Evolutionary conservation across 2,113 vertebrate species (phyloP).

Genomic region (Spea multiplicata): DNA sequence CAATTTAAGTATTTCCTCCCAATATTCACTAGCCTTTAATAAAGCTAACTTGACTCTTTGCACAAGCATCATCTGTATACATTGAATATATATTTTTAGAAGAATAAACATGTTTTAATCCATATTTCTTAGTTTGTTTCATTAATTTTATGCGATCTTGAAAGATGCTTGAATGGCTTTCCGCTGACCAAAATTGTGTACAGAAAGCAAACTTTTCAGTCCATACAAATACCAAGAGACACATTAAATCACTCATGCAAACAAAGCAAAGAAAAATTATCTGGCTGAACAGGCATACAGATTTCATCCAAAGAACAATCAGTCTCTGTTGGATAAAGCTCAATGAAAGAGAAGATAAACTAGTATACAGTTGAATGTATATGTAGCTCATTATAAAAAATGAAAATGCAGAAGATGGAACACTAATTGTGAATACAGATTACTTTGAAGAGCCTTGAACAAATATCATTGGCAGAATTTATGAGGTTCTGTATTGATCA

Average conservation of each 20-base stretch:
- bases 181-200: slow-evolving; percentile 33
- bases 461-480: slow-evolving; percentile 5
- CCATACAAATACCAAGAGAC: slow-evolving; percentile 50
- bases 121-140: slow-evolving; percentile 13
- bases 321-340: slow-evolving; percentile 31
- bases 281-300: slow-evolving; percentile 47
- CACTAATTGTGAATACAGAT: slow-evolving; percentile 22
- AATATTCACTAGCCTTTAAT: no score
- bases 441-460: slow-evolving; percentile 18
- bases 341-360: slow-evolving; percentile 38
- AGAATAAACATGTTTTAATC: slow-evolving; percentile 33
- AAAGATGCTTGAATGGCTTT: slow-evolving; percentile 38
- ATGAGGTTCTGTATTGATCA: slow-evolving; percentile 14
- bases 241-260: slow-evolving; percentile 45
- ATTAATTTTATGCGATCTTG: slow-evolving; percentile 37
- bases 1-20: no score
- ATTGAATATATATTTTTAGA: not conserved
- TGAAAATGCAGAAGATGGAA: not conserved
- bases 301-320: slow-evolving; percentile 44
- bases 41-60: no score
- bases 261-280: slow-evolving; percentile 47
- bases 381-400: slow-evolving; percentile 28
- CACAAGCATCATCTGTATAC: no score
- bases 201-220: slow-evolving; percentile 13
- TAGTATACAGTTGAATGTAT: slow-evolving; percentile 30